Evolutionary conservation across 2,888 invertebrate genomes (phyloP), one percentile per base, ranked within the genome.

Genomic region (Hypercompe scribonia): DNA sequence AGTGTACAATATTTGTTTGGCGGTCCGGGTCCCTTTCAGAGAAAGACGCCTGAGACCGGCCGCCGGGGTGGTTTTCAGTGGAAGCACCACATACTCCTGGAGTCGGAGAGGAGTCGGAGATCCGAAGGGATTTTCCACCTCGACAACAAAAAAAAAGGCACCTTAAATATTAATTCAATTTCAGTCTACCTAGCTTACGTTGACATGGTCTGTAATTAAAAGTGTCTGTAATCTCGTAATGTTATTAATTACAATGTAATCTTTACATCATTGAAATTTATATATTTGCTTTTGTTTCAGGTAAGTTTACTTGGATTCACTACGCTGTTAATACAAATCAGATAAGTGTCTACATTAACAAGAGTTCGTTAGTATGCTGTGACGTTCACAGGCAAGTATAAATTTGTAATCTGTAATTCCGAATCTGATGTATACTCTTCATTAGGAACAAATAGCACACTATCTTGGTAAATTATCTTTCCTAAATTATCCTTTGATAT

Each of bases 261-360:
- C n/a, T 18, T 46, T 46, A 21, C 15, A 46, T 46, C 18, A 18
- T 46, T 0, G 46, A 76, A 61, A 67, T 50, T 28, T 46, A 84
- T 84, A 81, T 70, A 71, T 76, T 80, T 75, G 70, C 81, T 82
- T 83, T 86, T 86, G 84, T 89, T 89, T 58, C 88, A 90, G 90
- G 90, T 83, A 84, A 83, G 76, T 73, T 74, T 76, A 61, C 75
- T 72, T 75, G 75, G 18, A 71, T 50, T 50, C 42, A 58, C 54
- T 31, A 66, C 46, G 36, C 31, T 67, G 65, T 72, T 73, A 28
- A 24, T 65, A 63, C 68, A 36, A 61, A 42, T 39, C 33, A 21
- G 68, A 42, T 68, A 58, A 67, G 65, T 50, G 42, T 8, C 7
- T 28, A 31, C 31, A 61, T 7, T 61, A 18, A 65, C 46, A 54